Conservation (phyloP, 2,888 invertebrate species). For the Agonopterix arenella region DNA sequence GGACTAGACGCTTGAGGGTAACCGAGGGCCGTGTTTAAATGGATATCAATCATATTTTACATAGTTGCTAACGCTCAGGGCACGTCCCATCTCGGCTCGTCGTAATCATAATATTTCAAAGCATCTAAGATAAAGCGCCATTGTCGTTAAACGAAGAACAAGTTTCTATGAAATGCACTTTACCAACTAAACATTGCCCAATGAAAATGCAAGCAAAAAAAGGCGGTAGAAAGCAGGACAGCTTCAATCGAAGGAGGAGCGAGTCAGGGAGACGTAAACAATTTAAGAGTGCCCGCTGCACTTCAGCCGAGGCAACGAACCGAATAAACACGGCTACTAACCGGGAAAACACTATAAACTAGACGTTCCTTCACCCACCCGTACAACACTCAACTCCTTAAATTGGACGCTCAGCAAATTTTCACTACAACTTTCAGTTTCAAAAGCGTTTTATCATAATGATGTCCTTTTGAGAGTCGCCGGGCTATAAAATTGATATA, state of each 20-base stretch:
- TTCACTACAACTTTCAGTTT: slow-evolving; percentile 16
- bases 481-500: slow-evolving; percentile 22
- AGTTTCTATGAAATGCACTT: slow-evolving; percentile 5
- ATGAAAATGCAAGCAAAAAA: slow-evolving; percentile 24
- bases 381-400: slow-evolving; percentile 27
- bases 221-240: slow-evolving; percentile 18
- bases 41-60: slow-evolving; percentile 31
- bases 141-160: slow-evolving; percentile 1
- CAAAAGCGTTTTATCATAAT: slow-evolving; percentile 28
- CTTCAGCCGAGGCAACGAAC: slow-evolving; percentile 45
- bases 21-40: slow-evolving; percentile 22
- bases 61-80: slow-evolving; percentile 20
- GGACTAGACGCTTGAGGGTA: slow-evolving; percentile 25
- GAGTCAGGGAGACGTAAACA: slow-evolving; percentile 51
- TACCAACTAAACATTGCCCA: slow-evolving; percentile 15
- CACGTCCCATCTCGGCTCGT: slow-evolving; percentile 11
- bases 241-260: slow-evolving; percentile 22
- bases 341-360: slow-evolving; percentile 36
- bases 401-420: slow-evolving; percentile 27
- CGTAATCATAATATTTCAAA: slow-evolving; percentile 1
- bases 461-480: slow-evolving; percentile 26
- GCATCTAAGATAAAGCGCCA: background rate
- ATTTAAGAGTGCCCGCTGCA: slow-evolving; percentile 51
- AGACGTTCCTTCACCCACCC: slow-evolving; percentile 17
- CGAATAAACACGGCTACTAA: slow-evolving; percentile 45